Evolutionary conservation across 2,888 invertebrate species (phyloP), one percentile per base, ranked within the genome.

Genomic region (Scelioninae gen. 1): DNA sequence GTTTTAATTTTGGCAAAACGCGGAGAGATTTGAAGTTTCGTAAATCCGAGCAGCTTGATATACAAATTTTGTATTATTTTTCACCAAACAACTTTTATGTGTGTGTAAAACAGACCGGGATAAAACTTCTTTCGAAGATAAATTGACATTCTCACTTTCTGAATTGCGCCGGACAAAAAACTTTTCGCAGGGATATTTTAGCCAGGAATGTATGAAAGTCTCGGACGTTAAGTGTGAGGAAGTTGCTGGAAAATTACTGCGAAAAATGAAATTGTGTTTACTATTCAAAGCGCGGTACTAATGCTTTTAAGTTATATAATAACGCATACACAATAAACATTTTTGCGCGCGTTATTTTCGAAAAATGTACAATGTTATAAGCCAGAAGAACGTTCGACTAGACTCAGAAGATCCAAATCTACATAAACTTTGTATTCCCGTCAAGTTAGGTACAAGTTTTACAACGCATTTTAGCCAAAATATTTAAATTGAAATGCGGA

Each of bases 121-220:
- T 45, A 60, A 60, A 60, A 60, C 43, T 60, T 60, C 66, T 38
- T 66, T 66, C 58, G 66, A 76, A 76, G 76, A 76, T 76, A 68
- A 76, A 76, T 76, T 60, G 76, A 76, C 56, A 49, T 76, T 76
- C 76, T 66, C 66, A 68, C 66, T 76, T 76, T 76, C 76, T 56
- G 45, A 76, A 76, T 66, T 66, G 43, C 58, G 38, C 43, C 5
- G 10, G 66, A 32, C 60, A 68, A 51, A 75, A 66, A 76, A 66
- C 34, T 74, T 66, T 75, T 45, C 29, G 29, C 56, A 51, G 49
- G 49, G 40, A 75, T 66, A 75, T 75, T 75, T 65, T 56, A 55
- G 56, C 40, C 23, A 58, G 40, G 31, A 58, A 58, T 58, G 40
- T 38, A 58, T 58, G 58, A 40, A 58, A 58, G 65, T 38, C 47